Evolutionary conservation across 2,888 invertebrate genomes (phyloP).

Genomic region (Alviniconcha strummeri): DNA sequence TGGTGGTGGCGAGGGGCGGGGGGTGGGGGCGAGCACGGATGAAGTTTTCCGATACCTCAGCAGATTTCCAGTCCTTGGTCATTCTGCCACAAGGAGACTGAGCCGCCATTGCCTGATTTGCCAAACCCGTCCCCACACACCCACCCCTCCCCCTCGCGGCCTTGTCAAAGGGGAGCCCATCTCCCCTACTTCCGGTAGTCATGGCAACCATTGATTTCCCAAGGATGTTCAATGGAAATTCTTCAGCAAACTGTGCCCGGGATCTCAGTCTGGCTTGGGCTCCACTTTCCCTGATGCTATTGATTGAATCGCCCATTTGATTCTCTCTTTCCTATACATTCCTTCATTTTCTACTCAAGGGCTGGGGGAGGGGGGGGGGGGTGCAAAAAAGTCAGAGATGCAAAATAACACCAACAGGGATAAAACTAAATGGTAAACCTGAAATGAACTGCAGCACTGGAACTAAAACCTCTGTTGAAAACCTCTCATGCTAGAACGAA

Average conservation of each 20-base stretch:
- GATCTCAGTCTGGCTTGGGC: conserved; percentile 30
- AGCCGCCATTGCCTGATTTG: conserved; percentile 8
- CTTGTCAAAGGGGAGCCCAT: conserved; percentile 36
- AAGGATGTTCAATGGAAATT: conserved; percentile 36
- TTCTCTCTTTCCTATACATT: conserved; percentile 20
- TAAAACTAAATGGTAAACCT: too few species aligned
- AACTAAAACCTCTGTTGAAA: too few species aligned
- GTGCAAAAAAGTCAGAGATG: too few species aligned
- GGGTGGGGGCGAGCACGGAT: too few species aligned
- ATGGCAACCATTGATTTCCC: conserved; percentile 37
- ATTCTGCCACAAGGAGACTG: conserved; percentile 21
- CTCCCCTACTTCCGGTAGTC: conserved; percentile 37
- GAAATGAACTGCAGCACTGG: too few species aligned
- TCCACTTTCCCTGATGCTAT: conserved; percentile 30
- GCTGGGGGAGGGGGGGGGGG: neutral
- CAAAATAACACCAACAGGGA: too few species aligned
- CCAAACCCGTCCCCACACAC: neutral
- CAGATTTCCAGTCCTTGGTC: conserved; percentile 15
- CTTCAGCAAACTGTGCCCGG: conserved; percentile 32
- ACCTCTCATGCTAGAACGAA: too few species aligned
- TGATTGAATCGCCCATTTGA: conserved; percentile 32
- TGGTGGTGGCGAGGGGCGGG: too few species aligned
- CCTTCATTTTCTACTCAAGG: conserved; percentile 13
- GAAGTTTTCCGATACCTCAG: neutral
- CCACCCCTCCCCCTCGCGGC: conserved; percentile 19